These are phyloP conservation scores for Nemotelus nigrinus DNA, from an alignment of 2,888 invertebrate species.

Conservation along the genomic window DNA sequence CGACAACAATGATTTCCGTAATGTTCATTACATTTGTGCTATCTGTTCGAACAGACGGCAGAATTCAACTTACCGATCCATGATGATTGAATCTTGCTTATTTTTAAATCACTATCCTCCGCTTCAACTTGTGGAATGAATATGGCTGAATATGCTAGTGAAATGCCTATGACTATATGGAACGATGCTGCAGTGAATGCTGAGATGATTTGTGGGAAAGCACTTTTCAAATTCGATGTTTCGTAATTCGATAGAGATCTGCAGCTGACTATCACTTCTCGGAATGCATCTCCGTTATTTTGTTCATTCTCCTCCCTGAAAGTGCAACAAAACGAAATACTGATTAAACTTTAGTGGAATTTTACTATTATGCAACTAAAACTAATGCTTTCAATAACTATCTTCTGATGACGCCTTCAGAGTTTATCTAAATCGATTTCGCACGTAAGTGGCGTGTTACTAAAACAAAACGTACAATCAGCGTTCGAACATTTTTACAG, in stretches of 20 bases:
- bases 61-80: slow-evolving; percentile 66
- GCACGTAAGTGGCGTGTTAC: no score
- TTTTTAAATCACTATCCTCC: slow-evolving; percentile 48
- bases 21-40: no score
- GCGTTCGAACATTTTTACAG: no score
- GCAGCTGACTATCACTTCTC: slow-evolving; percentile 65
- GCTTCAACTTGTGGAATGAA: slow-evolving; percentile 65
- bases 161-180: slow-evolving; percentile 70
- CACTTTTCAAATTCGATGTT: slow-evolving; percentile 60
- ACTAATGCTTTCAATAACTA: background rate
- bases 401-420: background rate
- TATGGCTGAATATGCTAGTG: slow-evolving; percentile 70
- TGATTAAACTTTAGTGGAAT: background rate
- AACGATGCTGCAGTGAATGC: slow-evolving; percentile 68
- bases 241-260: slow-evolving; percentile 65
- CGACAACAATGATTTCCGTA: no score
- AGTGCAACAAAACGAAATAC: background rate
- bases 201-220: slow-evolving; percentile 66
- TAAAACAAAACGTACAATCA: no score
- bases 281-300: slow-evolving; percentile 63
- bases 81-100: slow-evolving; percentile 64
- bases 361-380: background rate
- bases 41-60: no score
- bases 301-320: slow-evolving; percentile 55
- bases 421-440: background rate